These are phyloP conservation scores for Lanistes nyassanus DNA, from an alignment of 1,140 invertebrate species.

Conservation along the genomic window DNA sequence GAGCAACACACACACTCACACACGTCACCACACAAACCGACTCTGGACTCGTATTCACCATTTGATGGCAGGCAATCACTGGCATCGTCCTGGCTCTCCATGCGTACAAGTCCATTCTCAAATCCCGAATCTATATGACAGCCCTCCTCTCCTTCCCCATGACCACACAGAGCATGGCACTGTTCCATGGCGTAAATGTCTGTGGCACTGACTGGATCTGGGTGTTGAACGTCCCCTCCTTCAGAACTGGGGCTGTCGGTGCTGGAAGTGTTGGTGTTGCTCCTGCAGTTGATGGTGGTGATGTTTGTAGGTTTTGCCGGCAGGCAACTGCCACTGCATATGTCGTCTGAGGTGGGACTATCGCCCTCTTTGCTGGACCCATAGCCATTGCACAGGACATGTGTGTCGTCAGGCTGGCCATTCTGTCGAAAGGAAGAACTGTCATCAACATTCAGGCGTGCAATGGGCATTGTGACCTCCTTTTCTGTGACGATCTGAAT, in stretches of 20 bases:
- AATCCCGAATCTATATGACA: slow-evolving; percentile 6
- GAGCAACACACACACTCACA: background rate
- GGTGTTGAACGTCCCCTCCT: slow-evolving; percentile 5
- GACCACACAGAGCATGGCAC: background rate
- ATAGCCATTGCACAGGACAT: slow-evolving; percentile 22
- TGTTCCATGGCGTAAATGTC: slow-evolving; percentile 22
- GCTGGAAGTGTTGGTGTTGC: background rate
- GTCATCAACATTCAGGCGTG: slow-evolving; percentile 34
- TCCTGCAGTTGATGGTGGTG: no score
- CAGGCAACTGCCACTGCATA: no score
- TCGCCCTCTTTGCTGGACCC: background rate
- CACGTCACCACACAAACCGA: background rate
- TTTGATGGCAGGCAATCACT: slow-evolving; percentile 3
- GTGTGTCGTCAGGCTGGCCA: background rate
- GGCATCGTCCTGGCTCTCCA: slow-evolving; percentile 22
- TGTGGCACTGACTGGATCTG: slow-evolving; percentile 11
- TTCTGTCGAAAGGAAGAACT: slow-evolving; percentile 7
- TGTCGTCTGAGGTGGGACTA: no score
- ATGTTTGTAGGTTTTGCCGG: no score
- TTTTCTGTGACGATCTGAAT: slow-evolving; percentile 1
- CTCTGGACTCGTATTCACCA: slow-evolving; percentile 14
- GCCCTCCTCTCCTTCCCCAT: background rate
- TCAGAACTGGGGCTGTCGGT: background rate
- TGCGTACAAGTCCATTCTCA: slow-evolving; percentile 10
- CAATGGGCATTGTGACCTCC: slow-evolving; percentile 20